A percentile compares a stretch with the other conserved stretches of the same genome.
phyloP scores from a whole-genome alignment of 2,797 vertebrate species.

The Acanthurus lineatus region DNA sequence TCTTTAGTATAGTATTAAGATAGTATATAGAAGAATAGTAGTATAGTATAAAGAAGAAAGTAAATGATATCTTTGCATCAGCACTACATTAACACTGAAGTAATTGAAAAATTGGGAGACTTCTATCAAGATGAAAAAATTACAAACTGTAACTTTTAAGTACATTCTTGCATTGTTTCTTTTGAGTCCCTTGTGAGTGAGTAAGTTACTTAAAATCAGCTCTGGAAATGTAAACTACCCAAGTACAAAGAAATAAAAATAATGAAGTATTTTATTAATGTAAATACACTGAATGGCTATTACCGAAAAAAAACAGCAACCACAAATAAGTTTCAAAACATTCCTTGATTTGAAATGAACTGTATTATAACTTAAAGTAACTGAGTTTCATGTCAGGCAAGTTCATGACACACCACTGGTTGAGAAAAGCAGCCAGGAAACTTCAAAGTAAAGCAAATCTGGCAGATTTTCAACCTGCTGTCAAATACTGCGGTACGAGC shows the following conservation, averaged over 20 bases:
- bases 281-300: background rate
- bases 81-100: background rate
- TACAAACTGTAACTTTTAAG: conserved; percentile 8
- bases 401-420: conserved; percentile 18
- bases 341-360: background rate
- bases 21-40: conserved; percentile 5
- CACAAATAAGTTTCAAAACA: background rate
- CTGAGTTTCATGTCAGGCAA: conserved; percentile 29
- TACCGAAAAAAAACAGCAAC: background rate
- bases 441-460: conserved; percentile 53
- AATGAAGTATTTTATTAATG: background rate
- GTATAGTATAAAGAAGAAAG: conserved; percentile 5
- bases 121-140: conserved; percentile 20
- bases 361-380: conserved; percentile 17
- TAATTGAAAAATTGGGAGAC: background rate
- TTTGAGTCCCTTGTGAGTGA: conserved; percentile 15
- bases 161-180: background rate
- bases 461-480: conserved; percentile 65
- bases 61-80: conserved; percentile 4
- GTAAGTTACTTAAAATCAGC: conserved; percentile 17
- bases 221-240: background rate
- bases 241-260: background rate
- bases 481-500: conserved; percentile 42
- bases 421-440: conserved; percentile 42
- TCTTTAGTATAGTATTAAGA: background rate